A percentile compares a stretch with the other conserved stretches of the same genome.
Evolutionary conservation across 2,888 invertebrate genomes (phyloP).

Genomic region (Labia minor): DNA sequence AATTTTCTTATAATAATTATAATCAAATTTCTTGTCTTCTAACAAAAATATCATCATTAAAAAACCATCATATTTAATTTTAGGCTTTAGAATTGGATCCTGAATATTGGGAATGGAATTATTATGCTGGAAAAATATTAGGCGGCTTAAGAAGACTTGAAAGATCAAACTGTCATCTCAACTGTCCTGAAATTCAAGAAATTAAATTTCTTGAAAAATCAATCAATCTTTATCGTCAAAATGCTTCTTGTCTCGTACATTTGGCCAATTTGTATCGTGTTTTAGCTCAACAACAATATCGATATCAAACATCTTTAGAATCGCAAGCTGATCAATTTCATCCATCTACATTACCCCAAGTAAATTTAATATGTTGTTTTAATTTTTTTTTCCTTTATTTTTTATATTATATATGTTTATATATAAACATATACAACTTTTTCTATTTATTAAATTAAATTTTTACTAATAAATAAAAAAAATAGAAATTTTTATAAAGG

Average conservation of each 20-base stretch:
- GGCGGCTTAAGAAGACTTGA: constrained; percentile 17
- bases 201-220: constrained; percentile 19
- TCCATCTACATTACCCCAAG: not conserved
- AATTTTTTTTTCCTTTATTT: too few species aligned
- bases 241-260: constrained; percentile 21
- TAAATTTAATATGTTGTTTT: not conserved
- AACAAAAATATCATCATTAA: too few species aligned
- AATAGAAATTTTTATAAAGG: not conserved
- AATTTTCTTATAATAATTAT: too few species aligned
- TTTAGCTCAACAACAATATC: not conserved
- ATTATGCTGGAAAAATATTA: constrained; percentile 20
- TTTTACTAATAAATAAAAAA: not conserved
- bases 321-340: not conserved
- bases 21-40: too few species aligned
- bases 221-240: constrained; percentile 18
- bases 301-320: not conserved
- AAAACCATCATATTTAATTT: not conserved
- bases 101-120: constrained; percentile 22
- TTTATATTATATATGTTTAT: too few species aligned
- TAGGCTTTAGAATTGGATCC: constrained; percentile 22
- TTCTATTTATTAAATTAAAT: not conserved
- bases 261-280: constrained; percentile 21
- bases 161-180: not conserved
- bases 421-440: not conserved
- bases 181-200: constrained; percentile 18